Evolutionary conservation across 2,888 invertebrate species (phyloP).

Genomic region (Phytoseiulus persimilis): DNA sequence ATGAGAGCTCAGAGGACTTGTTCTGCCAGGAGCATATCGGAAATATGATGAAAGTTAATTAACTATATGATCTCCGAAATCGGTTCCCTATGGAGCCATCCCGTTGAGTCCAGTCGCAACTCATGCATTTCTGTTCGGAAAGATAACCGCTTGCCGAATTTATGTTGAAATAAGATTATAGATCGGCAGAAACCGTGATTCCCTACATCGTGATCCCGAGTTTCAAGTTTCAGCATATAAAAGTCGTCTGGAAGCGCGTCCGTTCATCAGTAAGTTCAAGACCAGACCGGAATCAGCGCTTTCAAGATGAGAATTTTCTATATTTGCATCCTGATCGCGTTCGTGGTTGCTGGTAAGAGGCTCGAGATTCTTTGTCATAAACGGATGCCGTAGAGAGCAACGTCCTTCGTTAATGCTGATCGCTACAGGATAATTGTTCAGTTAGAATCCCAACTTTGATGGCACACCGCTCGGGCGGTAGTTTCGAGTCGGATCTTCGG

Average conservation of each 20-base stretch:
- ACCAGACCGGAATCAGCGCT: not conserved
- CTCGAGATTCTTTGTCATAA: not conserved
- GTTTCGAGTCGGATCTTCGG: not conserved
- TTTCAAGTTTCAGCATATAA: slow-evolving; percentile 5
- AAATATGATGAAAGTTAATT: not conserved
- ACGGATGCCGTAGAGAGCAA: not conserved
- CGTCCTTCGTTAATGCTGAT: not conserved
- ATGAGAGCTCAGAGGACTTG: not conserved
- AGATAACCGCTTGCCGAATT: not conserved
- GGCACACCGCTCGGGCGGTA: not conserved
- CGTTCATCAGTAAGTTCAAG: not conserved
- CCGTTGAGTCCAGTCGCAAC: not conserved
- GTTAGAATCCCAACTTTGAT: no score
- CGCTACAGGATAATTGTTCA: no score
- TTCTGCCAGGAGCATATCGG: not conserved
- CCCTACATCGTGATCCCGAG: not conserved
- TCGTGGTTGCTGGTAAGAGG: not conserved
- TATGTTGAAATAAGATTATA: not conserved
- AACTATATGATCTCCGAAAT: not conserved
- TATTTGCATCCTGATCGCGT: slow-evolving; percentile 5
- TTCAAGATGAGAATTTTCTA: slow-evolving; percentile 5
- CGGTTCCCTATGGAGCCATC: not conserved
- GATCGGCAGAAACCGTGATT: not conserved
- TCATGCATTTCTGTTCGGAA: not conserved
- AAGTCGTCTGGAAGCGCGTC: not conserved